These are phyloP conservation scores for Diadumene lineata DNA, from an alignment of 92 coral and sea anemone genomes.

Conservation along the genomic window DNA sequence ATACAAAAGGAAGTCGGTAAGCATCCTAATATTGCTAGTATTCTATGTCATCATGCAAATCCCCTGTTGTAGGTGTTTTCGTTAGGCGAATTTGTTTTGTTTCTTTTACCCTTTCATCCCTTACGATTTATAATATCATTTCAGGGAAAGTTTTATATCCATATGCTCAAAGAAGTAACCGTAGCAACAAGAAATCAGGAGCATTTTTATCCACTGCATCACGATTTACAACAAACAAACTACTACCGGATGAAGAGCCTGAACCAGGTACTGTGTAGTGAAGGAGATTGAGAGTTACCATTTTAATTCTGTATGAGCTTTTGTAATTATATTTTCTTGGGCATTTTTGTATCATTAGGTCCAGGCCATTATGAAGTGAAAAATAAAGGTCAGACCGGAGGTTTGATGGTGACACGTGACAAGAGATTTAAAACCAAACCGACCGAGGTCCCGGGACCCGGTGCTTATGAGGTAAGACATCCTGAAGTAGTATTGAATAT, in stretches of 20 bases:
- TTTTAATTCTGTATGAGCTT: background rate
- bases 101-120: too few species aligned
- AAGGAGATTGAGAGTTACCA: too few species aligned
- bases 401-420: slow-evolving; percentile 90
- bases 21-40: too few species aligned
- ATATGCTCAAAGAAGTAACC: slow-evolving; percentile 65
- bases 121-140: too few species aligned
- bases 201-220: slow-evolving; percentile 82
- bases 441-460: slow-evolving; percentile 91
- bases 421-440: slow-evolving; percentile 63
- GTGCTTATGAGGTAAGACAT: slow-evolving; percentile 84
- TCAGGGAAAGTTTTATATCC: slow-evolving; percentile 91
- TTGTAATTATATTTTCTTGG: slow-evolving; percentile 60
- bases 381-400: slow-evolving; percentile 54
- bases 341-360: too few species aligned
- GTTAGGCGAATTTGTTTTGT: too few species aligned
- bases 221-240: slow-evolving; percentile 63
- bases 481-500: too few species aligned
- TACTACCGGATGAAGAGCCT: slow-evolving; percentile 60
- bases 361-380: slow-evolving; percentile 88
- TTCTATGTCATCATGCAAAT: too few species aligned
- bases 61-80: too few species aligned
- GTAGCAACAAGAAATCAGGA: slow-evolving; percentile 77
- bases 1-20: too few species aligned
- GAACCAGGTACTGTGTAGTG: slow-evolving; percentile 79